Percentiles rank a stretch among this genome's conserved stretches.
Conservation (phyloP, 1,140 invertebrate species). For the Dendroctonus valens region DNA sequence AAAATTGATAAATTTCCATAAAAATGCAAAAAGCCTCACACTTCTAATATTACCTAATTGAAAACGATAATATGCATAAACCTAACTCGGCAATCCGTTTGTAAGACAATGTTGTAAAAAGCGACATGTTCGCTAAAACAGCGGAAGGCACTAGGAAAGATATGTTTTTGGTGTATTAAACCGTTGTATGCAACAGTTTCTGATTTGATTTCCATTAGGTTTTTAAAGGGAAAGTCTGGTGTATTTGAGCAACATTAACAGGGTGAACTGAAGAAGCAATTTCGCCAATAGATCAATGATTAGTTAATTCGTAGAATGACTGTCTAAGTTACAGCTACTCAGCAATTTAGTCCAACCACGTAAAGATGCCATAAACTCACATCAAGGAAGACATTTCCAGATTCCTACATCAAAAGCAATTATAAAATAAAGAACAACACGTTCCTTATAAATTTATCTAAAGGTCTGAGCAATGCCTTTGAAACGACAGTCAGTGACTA, state of each 20-base stretch:
- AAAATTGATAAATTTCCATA: too few relatives aligned
- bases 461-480: constrained; percentile 41
- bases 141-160: constrained; percentile 2
- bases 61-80: neutral
- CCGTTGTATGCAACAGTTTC: neutral
- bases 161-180: neutral
- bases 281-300: too few relatives aligned
- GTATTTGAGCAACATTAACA: neutral
- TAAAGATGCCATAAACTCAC: constrained; percentile 29
- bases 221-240: too few relatives aligned
- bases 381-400: constrained; percentile 37
- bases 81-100: too few relatives aligned
- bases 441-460: constrained; percentile 38
- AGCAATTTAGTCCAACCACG: constrained; percentile 19
- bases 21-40: too few relatives aligned
- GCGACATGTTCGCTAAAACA: constrained; percentile 2
- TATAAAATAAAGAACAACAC: constrained; percentile 37
- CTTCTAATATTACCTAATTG: too few relatives aligned
- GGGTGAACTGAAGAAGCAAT: neutral
- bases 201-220: neutral
- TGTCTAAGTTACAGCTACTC: too few relatives aligned
- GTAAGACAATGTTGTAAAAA: neutral
- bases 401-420: constrained; percentile 40
- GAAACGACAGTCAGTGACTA: constrained; percentile 42
- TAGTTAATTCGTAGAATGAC: too few relatives aligned